Evolutionary conservation across 2,113 vertebrate genomes (phyloP), one percentile per base, ranked within the genome.

Genomic region (Silurus asotus): DNA sequence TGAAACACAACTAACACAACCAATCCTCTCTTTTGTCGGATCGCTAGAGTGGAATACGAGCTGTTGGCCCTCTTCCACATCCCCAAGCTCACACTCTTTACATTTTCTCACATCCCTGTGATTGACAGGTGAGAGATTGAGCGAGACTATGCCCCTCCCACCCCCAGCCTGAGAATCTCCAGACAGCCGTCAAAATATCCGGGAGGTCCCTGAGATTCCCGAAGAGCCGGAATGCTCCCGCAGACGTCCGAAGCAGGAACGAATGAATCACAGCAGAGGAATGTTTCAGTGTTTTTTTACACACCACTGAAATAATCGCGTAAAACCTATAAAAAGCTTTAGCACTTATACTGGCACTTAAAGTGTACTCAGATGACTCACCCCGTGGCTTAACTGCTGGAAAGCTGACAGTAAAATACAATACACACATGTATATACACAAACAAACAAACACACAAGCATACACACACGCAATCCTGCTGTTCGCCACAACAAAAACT

Each of bases 351-450:
- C 14, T 53, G 49, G 74, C 25, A 53, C 74, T 76, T 76, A 55
- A 49, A 2, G 11, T 53, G 74, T 53, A 76, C 59, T 81, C 23
- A 65, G 48, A 65, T 67, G 80, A 82, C 61, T 82, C 80, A 82
- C 80, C 13, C 45, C 20, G 6, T 45, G 53, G 80, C 62, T 82
- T 67, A 48, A 62, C 25, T 62, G 78, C 59, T 62, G 28, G 19
- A 61, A 45, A 23, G 58, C 15, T 8, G 11, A 28, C 28, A 62
- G 28, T 48, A 81, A 81, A 62, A 51, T 11, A 51, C 45, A 74
- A 81, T 58, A 62, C 58, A 15, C 74, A 49, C 78, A 20, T 58
- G 20, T 58, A 13, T 37, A 23, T 37, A 14, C 78, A 48, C 78
- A 62, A 56, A 23, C 78, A 19, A 56, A 80, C 55, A 20, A 14